Evolutionary conservation across 2,113 vertebrate species (phyloP).

Genomic region (Onychostruthus taczanowskii): DNA sequence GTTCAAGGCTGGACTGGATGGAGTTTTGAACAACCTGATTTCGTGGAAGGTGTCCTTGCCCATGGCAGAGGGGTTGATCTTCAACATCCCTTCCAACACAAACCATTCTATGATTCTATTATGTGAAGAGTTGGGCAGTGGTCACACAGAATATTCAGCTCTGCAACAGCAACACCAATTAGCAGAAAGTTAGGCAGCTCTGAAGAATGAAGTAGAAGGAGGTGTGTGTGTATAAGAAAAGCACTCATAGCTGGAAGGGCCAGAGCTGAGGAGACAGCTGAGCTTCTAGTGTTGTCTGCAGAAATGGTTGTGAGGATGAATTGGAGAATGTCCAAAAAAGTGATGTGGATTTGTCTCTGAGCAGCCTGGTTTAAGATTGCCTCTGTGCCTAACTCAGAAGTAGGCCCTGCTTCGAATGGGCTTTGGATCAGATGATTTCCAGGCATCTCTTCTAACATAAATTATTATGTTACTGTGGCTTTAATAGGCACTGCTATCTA

Average conservation of each 20-base stretch:
- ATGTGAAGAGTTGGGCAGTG: background rate
- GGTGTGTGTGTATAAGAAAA: background rate
- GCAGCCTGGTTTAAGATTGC: background rate
- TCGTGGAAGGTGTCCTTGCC: background rate
- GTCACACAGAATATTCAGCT: background rate
- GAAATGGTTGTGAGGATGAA: background rate
- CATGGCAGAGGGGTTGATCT: background rate
- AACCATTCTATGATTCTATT: background rate
- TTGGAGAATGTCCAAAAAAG: background rate
- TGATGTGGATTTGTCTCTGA: background rate
- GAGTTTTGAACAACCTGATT: background rate
- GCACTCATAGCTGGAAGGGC: background rate
- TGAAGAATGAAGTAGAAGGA: background rate
- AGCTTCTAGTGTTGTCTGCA: background rate
- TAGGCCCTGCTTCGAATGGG: background rate
- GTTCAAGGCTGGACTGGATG: background rate
- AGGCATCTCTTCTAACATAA: background rate
- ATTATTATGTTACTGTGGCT: background rate
- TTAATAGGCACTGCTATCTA: background rate
- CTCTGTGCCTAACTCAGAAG: background rate
- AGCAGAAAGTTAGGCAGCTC: background rate
- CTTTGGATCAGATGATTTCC: background rate
- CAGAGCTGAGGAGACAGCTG: background rate
- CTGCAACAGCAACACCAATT: background rate
- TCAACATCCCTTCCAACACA: background rate